Conservation (phyloP, 2,888 invertebrate species). For the Sclerodermus sp. region DNA sequence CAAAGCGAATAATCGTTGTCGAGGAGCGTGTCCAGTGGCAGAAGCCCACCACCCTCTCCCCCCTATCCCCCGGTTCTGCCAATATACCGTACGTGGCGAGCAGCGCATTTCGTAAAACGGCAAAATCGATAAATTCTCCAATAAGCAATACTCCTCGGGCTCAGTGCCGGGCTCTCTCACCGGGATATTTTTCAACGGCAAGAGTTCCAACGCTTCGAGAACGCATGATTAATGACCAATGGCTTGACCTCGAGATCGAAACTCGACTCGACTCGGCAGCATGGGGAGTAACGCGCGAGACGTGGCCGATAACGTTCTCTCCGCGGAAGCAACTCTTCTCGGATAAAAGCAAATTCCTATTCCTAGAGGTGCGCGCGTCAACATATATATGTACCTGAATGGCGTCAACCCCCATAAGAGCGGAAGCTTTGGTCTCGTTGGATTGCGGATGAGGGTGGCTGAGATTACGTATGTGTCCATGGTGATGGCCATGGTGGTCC, state of each 20-base stretch:
- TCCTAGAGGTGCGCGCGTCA: neutral
- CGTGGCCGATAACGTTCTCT: neutral
- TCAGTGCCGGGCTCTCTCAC: too few relatives aligned
- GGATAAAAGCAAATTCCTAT: neutral
- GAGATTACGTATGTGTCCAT: slow-evolving; percentile 33
- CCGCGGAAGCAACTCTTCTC: too few relatives aligned
- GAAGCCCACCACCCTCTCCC: too few relatives aligned
- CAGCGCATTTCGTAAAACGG: too few relatives aligned
- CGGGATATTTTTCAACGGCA: slow-evolving; percentile 16
- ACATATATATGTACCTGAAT: slow-evolving; percentile 38
- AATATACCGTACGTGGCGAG: too few relatives aligned
- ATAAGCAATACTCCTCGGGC: slow-evolving; percentile 17
- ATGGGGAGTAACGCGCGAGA: slow-evolving; percentile 10
- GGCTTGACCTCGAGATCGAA: neutral
- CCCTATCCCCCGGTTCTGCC: too few relatives aligned
- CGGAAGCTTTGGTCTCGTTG: slow-evolving; percentile 38
- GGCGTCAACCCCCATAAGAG: slow-evolving; percentile 42
- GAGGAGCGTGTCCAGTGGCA: too few relatives aligned
- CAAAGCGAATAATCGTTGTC: too few relatives aligned
- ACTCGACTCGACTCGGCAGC: neutral
- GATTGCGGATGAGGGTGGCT: slow-evolving; percentile 26
- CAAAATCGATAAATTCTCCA: slow-evolving; percentile 14
- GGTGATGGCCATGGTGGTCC: slow-evolving; percentile 32
- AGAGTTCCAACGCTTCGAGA: slow-evolving; percentile 10
- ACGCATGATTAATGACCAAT: slow-evolving; percentile 20